phyloP scores from a whole-genome alignment of 2,113 vertebrate genomes.

The Hippocampus comes region DNA sequence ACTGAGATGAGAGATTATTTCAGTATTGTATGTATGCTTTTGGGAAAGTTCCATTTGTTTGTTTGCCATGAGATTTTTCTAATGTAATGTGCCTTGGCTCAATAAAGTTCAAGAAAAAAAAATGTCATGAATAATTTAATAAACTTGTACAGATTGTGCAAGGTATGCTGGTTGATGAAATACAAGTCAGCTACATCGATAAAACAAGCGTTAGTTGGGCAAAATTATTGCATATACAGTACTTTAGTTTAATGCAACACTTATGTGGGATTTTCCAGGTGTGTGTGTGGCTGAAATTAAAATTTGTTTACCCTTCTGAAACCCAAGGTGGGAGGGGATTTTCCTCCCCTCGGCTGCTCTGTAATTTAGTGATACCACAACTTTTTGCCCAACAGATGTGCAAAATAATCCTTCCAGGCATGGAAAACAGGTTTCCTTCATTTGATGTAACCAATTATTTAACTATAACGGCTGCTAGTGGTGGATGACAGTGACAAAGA shows the following conservation, averaged over 20 bases:
- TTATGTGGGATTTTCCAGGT: neutral
- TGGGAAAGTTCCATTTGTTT: neutral
- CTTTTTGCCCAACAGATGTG: slow-evolving; percentile 75
- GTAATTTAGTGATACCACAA: neutral
- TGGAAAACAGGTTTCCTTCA: slow-evolving; percentile 76
- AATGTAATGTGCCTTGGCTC: neutral
- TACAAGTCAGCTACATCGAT: neutral
- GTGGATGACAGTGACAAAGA: neutral
- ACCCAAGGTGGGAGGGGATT: slow-evolving; percentile 43
- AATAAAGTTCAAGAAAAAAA: neutral
- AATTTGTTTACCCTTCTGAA: slow-evolving; percentile 33
- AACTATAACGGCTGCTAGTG: neutral
- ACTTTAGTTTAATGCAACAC: neutral
- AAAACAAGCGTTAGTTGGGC: neutral
- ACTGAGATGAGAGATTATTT: too few species aligned
- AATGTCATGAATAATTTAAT: neutral
- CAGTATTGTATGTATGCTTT: neutral
- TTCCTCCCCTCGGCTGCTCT: slow-evolving; percentile 53
- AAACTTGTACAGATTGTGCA: neutral
- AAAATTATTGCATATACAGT: neutral
- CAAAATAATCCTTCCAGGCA: slow-evolving; percentile 79
- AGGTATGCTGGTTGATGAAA: neutral
- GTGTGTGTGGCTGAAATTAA: slow-evolving; percentile 40
- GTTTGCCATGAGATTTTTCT: neutral
- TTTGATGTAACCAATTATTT: slow-evolving; percentile 16